These are phyloP conservation scores for Anolis sagrei DNA, from an alignment of 2,113 vertebrate species.

Conservation along the genomic window DNA sequence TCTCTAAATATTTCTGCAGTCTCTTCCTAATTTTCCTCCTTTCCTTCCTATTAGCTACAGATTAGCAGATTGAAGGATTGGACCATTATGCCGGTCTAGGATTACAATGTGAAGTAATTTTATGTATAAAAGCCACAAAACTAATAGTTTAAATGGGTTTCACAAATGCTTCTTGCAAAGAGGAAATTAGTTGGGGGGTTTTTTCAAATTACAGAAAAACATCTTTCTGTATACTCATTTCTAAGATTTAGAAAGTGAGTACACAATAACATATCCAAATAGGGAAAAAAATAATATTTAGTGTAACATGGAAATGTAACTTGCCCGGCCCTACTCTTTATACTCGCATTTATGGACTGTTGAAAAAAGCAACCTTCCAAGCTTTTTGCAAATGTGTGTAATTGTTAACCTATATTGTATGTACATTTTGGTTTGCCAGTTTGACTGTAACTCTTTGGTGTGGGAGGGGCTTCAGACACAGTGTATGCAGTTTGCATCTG, in stretches of 20 bases:
- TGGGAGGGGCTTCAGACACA: no score
- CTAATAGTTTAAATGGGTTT: neutral
- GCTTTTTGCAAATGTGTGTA: no score
- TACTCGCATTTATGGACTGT: no score
- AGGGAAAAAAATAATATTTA: neutral
- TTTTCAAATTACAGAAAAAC: neutral
- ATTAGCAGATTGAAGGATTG: neutral
- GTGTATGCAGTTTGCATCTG: no score
- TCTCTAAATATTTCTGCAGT: neutral
- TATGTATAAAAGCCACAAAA: neutral
- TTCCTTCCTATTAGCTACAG: neutral
- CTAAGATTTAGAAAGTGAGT: neutral
- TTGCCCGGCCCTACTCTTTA: neutral
- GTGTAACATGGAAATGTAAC: neutral
- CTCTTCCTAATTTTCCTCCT: neutral
- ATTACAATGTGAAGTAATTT: fast-evolving
- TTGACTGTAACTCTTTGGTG: no score
- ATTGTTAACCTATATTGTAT: no score
- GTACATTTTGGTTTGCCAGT: no score
- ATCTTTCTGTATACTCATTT: neutral
- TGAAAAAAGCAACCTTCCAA: no score
- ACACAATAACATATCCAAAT: neutral
- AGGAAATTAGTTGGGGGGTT: neutral
- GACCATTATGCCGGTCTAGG: neutral
- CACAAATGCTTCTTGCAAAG: neutral